Evolutionary conservation across 2,888 invertebrate genomes (phyloP).

Genomic region (Drosophila quinaria): DNA sequence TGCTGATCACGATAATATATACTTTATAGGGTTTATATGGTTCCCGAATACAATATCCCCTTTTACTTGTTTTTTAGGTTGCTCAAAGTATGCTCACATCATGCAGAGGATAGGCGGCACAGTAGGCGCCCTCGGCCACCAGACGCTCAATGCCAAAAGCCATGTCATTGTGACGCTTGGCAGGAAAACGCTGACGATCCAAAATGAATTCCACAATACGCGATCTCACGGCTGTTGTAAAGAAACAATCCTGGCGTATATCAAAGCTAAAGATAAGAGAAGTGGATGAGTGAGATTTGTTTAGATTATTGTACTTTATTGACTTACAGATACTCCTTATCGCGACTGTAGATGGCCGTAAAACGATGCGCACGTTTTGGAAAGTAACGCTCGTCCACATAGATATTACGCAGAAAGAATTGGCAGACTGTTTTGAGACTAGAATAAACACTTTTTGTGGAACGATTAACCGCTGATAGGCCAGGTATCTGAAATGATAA

Average conservation of each 20-base stretch:
- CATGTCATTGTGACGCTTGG: slow-evolving; percentile 89
- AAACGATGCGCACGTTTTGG: slow-evolving; percentile 92
- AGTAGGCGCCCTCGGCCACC: slow-evolving; percentile 90
- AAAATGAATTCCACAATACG: slow-evolving; percentile 97
- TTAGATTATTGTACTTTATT: background rate
- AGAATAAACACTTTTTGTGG: slow-evolving; percentile 83
- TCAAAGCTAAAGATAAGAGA: slow-evolving; percentile 89
- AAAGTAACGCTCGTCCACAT: slow-evolving; percentile 90
- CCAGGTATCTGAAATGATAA: slow-evolving; percentile 85
- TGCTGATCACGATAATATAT: no score
- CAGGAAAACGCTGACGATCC: slow-evolving; percentile 93
- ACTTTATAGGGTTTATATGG: no score
- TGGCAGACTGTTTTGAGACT: slow-evolving; percentile 80
- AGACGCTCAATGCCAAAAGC: slow-evolving; percentile 93
- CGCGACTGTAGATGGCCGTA: slow-evolving; percentile 95
- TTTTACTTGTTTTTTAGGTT: no score
- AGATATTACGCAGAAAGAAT: slow-evolving; percentile 82
- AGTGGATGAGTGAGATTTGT: background rate
- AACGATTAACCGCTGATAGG: slow-evolving; percentile 88
- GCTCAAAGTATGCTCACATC: slow-evolving; percentile 88
- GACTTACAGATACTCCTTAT: slow-evolving; percentile 97
- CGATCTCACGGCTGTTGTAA: slow-evolving; percentile 93
- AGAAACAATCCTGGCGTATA: slow-evolving; percentile 92
- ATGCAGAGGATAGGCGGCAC: slow-evolving; percentile 94
- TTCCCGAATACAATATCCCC: no score